Base-by-base conservation (phyloP, 2,113 vertebrate species). In the Canis aureus region DNA sequence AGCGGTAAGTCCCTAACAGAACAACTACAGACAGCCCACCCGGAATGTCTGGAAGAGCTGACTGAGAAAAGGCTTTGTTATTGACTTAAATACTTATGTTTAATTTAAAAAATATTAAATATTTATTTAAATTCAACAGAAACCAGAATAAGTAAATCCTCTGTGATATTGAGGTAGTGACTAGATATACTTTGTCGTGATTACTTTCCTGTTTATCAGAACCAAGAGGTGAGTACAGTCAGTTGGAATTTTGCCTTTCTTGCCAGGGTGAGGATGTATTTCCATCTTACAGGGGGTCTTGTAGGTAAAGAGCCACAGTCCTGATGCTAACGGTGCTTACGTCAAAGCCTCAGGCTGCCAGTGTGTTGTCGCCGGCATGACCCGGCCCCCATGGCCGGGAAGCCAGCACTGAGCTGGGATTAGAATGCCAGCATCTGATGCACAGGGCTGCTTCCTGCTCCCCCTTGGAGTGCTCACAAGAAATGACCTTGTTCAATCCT, bases 401-500 rank as follows among this genome's bases (percentile, higher is more conserved):
- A 93, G 92, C 80, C 82, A 22, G 10, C 74, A 93, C 96, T 94
- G 98, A 76, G 94, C n/a, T 2, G 84, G 94, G 97, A 97, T 97
- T 97, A 98, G 97, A 79, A 95, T 29, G 94, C 94, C 82, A 97
- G 96, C 93, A 97, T 96, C 89, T 94, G 97, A 97, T 81, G 79
- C 94, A 15, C 85, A 19, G 29, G 88, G 84, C 27, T 93, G 96
- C 95, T 97, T 97, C 97, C 97, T 93, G 94, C 91, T 94, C 93
- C 89, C 95, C 97, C 89, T 97, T 88, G 97, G 97, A 97, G 89
- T 78, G 94, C 96, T 98, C 97, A 98, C 93, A 98, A 96, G 97
- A 96, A 96, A 91, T 97, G 98, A 98, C 98, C 98, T 98, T 98
- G 98, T 97, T 97, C 97, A 98, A 93, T 94, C 97, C 98, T 29